Base-by-base conservation (phyloP, 2,113 vertebrate genomes). In the Catharus fuscescens region DNA sequence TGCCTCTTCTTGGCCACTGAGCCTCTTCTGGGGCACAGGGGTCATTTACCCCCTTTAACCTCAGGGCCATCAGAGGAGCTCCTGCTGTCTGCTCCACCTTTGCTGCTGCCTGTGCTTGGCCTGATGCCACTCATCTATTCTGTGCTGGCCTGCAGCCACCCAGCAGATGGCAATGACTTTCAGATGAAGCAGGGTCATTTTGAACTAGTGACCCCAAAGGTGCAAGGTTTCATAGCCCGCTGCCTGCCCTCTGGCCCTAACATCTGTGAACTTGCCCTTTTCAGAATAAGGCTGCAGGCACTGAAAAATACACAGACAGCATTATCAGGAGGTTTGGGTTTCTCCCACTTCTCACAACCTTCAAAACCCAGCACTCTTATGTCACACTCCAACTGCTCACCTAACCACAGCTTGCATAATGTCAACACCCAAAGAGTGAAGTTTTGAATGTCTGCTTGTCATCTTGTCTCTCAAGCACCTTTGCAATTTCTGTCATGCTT, bases 121-220 rank as follows among this genome's bases (percentile, higher is more conserved):
- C 54, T 83, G 88, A 29, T 86, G 85, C 90, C 90, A 80, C 20
- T 29, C 93, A n/a, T 80, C 67, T 29, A 48, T 28, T 83, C 85
- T 3, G 2, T 3, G 67, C 13, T 96, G 94, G 92, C 85, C 90
- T 78, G 88, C 76, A 96, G 93, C 85, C 92, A 90, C 82, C 69
- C 92, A 86, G 18, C 94, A 96, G 95, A 94, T 95, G 96, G 95
- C 90, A 78, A 86, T 61, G 95, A 67, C 94, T 94, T 93, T 93
- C 72, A 92, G 64, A 80, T 67, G 90, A 86, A 90, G 90, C 60
- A 67, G 88, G 65, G 42, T 57, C 16, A 81, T 57, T 90, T 12
- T 84, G 82, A 97, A 88, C 90, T 12, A n/a, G 80, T 31, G 95
- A 94, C 92, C 94, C 77, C 45, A 57, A 67, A 83, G 95, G 92